Evolutionary conservation across 2,888 invertebrate species (phyloP).

Genomic region (Notodonta ziczac): DNA sequence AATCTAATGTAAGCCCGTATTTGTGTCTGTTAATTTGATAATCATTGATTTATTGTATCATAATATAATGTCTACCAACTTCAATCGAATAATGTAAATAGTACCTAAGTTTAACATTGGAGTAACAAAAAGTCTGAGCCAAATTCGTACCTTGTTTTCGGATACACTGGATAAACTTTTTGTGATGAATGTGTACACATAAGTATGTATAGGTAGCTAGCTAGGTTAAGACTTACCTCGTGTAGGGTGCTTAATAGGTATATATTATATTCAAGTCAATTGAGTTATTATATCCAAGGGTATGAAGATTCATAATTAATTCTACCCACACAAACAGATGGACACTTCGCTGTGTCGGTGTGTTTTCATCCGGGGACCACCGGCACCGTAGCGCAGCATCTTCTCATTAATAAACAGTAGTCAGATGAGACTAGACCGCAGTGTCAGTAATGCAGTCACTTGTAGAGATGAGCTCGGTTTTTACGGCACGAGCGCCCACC

Average conservation of each 20-base stretch:
- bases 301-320: background rate
- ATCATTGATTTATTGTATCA: conserved; percentile 18
- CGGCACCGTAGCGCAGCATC: conserved; percentile 61
- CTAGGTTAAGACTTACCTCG: too few species aligned
- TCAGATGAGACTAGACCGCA: conserved; percentile 69
- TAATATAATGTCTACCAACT: background rate
- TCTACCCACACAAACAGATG: background rate
- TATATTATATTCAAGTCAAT: too few species aligned
- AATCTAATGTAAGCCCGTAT: conserved; percentile 38
- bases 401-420: conserved; percentile 75
- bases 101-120: too few species aligned
- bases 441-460: conserved; percentile 67
- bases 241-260: too few species aligned
- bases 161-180: too few species aligned
- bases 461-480: conserved; percentile 79
- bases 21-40: conserved; percentile 33
- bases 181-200: too few species aligned
- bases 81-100: background rate
- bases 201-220: too few species aligned
- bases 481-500: conserved; percentile 83
- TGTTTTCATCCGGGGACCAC: conserved; percentile 57
- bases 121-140: too few species aligned
- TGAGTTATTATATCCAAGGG: too few species aligned
- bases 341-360: conserved; percentile 47
- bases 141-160: too few species aligned